A percentile compares a stretch with the other conserved stretches of the same genome.
phyloP scores from a whole-genome alignment of 2,888 invertebrate genomes.

The Lasioglossum pauxillum region DNA sequence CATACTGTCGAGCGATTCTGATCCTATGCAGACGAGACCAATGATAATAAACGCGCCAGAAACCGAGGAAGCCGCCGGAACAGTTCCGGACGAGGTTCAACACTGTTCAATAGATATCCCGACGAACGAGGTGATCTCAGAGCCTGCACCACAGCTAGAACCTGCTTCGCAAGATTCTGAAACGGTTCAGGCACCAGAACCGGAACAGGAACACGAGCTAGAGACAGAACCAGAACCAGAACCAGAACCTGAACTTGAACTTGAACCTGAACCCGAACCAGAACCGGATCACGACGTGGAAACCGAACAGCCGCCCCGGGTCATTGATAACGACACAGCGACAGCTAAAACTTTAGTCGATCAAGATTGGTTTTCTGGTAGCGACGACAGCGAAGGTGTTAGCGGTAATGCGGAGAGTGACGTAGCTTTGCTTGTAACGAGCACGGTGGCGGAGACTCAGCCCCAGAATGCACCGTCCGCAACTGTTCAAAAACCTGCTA shows the following conservation, averaged over 20 bases:
- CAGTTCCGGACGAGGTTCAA: slow-evolving; percentile 72
- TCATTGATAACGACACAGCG: slow-evolving; percentile 70
- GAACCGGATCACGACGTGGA: slow-evolving; percentile 73
- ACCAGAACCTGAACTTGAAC: slow-evolving; percentile 29
- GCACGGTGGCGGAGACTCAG: slow-evolving; percentile 82
- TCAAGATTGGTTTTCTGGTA: slow-evolving; percentile 84
- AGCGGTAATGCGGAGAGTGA: slow-evolving; percentile 85
- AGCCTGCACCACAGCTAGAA: slow-evolving; percentile 50
- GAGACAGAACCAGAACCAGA: slow-evolving; percentile 63
- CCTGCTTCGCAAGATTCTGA: slow-evolving; percentile 30
- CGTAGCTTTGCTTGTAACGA: slow-evolving; percentile 83
- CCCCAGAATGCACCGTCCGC: slow-evolving; percentile 61
- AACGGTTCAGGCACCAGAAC: slow-evolving; percentile 62
- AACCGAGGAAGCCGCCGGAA: slow-evolving; percentile 56
- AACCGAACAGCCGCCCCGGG: slow-evolving; percentile 52
- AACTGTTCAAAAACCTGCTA: slow-evolving; percentile 74
- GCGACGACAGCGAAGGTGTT: slow-evolving; percentile 84
- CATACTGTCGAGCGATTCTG: slow-evolving; percentile 81
- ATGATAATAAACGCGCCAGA: slow-evolving; percentile 54
- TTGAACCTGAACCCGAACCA: slow-evolving; percentile 28
- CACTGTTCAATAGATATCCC: slow-evolving; percentile 77
- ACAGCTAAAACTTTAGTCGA: slow-evolving; percentile 80
- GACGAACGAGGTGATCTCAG: slow-evolving; percentile 60
- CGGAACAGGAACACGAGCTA: slow-evolving; percentile 59
- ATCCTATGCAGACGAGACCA: slow-evolving; percentile 70